Evolutionary conservation across 2,888 invertebrate genomes (phyloP), one percentile per base, ranked within the genome.

Genomic region (Mythimna pallens): DNA sequence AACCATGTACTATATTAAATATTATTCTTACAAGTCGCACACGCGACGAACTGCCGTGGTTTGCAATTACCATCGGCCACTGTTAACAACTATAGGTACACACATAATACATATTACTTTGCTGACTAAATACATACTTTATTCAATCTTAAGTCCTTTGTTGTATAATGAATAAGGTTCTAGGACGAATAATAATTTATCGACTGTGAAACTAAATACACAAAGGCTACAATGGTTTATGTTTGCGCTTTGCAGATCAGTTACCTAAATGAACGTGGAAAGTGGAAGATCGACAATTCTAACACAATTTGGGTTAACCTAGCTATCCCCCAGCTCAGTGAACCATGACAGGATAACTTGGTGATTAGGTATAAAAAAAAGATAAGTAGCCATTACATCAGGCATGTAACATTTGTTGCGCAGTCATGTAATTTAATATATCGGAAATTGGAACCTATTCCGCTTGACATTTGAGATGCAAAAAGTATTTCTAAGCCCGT

Each of bases 31-130:
- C 63, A 79, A 68, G 61, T 73, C 59, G 54, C 67, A 66, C 85
- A 85, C 73, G 80, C 83, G 82, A 82, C 70, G 70, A 54, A 59
- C 58, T 70, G 61, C 61, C 65, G 34, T 69, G 64, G 73, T 71
- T 67, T 77, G 64, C 65, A 73, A 76, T 84, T 80, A 71, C 61
- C 55, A 58, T 25, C 58, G 61, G 69, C 59, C 65, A 76, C 72
- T 70, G 82, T 65, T 43, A 75, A 17, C 22, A 57, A 14, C 25
- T 30, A 50, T 78, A 50, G 17, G 14, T 54, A 69, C 20, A 20
- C 43, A 36, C 54, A 43, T 34, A 50, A 61, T 65, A n/a, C n/a
- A n/a, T n/a, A 62, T 65, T 63, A 54, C 59, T 55, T 71, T n/a
- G 25, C 50, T 30, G 65, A 75, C 55, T 36, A 25, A 64, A 73